These are phyloP conservation scores for Ephialtes manifestator DNA, from an alignment of 2,888 invertebrate genomes.

Conservation along the genomic window DNA sequence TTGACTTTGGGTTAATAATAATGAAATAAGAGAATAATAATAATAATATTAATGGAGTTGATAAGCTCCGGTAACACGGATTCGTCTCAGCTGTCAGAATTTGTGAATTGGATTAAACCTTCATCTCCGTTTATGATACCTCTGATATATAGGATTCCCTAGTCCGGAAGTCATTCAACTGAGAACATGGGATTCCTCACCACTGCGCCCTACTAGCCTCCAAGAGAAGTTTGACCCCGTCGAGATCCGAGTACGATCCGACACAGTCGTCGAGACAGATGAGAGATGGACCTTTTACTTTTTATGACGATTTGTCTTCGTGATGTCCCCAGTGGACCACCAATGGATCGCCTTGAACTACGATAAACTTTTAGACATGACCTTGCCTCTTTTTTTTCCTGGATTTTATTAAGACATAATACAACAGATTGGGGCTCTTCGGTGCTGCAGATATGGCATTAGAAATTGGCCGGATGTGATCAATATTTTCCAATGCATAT, in stretches of 20 bases:
- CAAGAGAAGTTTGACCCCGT: conserved; percentile 63
- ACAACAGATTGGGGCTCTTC: conserved; percentile 12
- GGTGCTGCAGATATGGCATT: neutral
- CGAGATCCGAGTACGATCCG: conserved; percentile 54
- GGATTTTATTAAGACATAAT: neutral
- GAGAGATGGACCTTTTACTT: conserved; percentile 66
- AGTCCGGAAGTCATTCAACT: conserved; percentile 49
- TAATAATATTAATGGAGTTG: neutral
- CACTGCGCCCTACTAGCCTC: conserved; percentile 51
- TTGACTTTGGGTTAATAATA: neutral
- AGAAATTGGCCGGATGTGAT: neutral
- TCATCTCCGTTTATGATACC: conserved; percentile 10
- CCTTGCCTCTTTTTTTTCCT: conserved; percentile 39
- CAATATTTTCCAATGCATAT: neutral
- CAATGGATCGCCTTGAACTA: conserved; percentile 57
- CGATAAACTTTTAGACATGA: conserved; percentile 52
- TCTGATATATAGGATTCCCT: conserved; percentile 13
- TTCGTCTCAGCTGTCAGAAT: neutral
- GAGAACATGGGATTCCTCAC: conserved; percentile 42
- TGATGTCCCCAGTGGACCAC: conserved; percentile 47
- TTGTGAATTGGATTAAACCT: conserved; percentile 1
- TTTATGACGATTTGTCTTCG: conserved; percentile 69
- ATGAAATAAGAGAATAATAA: neutral
- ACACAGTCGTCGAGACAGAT: conserved; percentile 55
- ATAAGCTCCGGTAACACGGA: neutral